These are phyloP conservation scores for Mactra quadrangularis DNA, from an alignment of 1,140 invertebrate genomes.

Conservation along the genomic window DNA sequence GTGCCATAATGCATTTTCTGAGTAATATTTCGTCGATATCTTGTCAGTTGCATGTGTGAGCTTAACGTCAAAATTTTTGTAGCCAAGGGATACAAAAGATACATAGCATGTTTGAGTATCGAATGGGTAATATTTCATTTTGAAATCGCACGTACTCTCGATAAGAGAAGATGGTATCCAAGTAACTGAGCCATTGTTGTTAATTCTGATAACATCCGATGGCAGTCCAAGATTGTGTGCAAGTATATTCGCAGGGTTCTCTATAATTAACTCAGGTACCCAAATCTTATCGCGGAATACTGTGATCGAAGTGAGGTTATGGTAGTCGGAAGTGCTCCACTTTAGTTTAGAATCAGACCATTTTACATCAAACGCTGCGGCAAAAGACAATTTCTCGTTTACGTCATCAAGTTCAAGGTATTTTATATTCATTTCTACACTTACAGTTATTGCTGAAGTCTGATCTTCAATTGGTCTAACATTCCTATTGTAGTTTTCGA, in stretches of 20 bases:
- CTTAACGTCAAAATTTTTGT: slow-evolving; percentile 3
- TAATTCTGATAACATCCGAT: neutral
- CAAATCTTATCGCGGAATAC: slow-evolving; percentile 46
- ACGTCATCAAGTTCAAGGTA: slow-evolving; percentile 51
- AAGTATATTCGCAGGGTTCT: neutral
- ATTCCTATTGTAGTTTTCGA: slow-evolving; percentile 11
- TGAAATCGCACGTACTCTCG: slow-evolving; percentile 99
- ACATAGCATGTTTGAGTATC: slow-evolving; percentile 97
- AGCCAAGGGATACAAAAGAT: slow-evolving; percentile 98
- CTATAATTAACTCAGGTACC: slow-evolving; percentile 53
- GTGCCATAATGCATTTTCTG: neutral
- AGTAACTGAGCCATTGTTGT: neutral
- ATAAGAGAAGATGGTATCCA: slow-evolving; percentile 87
- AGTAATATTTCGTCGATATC: neutral
- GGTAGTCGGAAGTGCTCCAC: slow-evolving; percentile 3
- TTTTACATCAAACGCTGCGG: slow-evolving; percentile 24
- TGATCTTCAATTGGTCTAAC: slow-evolving; percentile 20
- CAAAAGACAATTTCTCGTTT: slow-evolving; percentile 35
- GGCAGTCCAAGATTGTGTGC: neutral
- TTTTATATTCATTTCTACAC: neutral
- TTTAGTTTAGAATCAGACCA: slow-evolving; percentile 27
- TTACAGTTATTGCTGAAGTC: neutral
- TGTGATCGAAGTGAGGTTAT: neutral
- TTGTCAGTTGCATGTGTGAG: neutral
- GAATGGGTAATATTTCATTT: slow-evolving; percentile 98